Evolutionary conservation across 1,140 invertebrate species (phyloP).

Genomic region (Drosophila burlai): DNA sequence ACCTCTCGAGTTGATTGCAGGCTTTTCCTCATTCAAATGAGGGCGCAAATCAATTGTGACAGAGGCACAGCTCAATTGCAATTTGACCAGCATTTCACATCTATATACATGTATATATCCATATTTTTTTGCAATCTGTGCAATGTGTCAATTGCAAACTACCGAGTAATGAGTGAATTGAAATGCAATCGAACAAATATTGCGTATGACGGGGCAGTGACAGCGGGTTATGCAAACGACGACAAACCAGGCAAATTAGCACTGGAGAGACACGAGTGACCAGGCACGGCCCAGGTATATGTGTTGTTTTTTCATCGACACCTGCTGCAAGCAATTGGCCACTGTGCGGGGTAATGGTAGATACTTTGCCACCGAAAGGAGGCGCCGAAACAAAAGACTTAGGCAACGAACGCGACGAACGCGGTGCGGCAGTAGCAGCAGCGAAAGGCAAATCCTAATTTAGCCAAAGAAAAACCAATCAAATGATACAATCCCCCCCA

Average conservation of each 20-base stretch:
- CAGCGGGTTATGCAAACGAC: constrained; percentile 66
- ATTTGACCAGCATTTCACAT: constrained; percentile 38
- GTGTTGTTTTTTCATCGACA: constrained; percentile 26
- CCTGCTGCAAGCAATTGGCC: constrained; percentile 38
- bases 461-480: constrained; percentile 25
- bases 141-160: constrained; percentile 67
- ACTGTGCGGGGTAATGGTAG: constrained; percentile 9
- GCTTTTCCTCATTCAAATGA: constrained; percentile 58
- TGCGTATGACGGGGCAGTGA: constrained; percentile 47
- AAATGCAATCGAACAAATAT: constrained; percentile 78
- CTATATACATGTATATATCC: neutral
- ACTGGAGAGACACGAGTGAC: constrained; percentile 47
- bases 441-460: constrained; percentile 45
- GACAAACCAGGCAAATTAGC: constrained; percentile 54
- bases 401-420: constrained; percentile 77
- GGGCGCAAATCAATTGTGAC: constrained; percentile 31
- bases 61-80: constrained; percentile 29
- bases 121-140: constrained; percentile 51
- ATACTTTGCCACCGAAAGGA: constrained; percentile 38
- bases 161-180: constrained; percentile 64
- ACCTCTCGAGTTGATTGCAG: constrained; percentile 42
- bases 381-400: constrained; percentile 69
- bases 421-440: constrained; percentile 16
- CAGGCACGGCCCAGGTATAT: constrained; percentile 27
- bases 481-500: constrained; percentile 47